Evolutionary conservation across 2,888 invertebrate species (phyloP).

Genomic region (Drosophila pseudotalamancana): DNA sequence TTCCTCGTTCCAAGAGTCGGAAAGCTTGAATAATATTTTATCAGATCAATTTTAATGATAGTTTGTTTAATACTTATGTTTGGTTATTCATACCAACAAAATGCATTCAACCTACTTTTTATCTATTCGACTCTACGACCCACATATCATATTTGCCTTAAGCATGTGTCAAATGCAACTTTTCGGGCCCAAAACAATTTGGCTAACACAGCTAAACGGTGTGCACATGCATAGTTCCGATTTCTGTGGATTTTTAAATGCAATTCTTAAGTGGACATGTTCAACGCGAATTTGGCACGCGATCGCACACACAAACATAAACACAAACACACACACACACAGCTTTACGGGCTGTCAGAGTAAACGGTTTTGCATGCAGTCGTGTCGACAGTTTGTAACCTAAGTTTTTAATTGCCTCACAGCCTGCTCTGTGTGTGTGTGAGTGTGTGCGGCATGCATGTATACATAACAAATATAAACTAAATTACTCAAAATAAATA

Average conservation of each 20-base stretch:
- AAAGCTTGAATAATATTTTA: too few relatives aligned
- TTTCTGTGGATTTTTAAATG: constrained; percentile 55
- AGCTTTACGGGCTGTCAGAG: constrained; percentile 22
- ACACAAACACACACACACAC: not conserved
- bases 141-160: constrained; percentile 2
- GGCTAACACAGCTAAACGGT: constrained; percentile 52
- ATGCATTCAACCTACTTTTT: not conserved
- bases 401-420: constrained; percentile 69
- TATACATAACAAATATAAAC: constrained; percentile 39
- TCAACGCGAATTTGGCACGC: constrained; percentile 55
- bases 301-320: constrained; percentile 20
- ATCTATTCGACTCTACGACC: too few relatives aligned
- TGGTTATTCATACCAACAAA: not conserved
- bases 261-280: constrained; percentile 64
- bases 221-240: constrained; percentile 42
- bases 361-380: constrained; percentile 69
- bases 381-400: constrained; percentile 75
- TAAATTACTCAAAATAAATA: constrained; percentile 76
- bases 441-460: constrained; percentile 18
- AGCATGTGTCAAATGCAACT: constrained; percentile 33
- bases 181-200: constrained; percentile 31
- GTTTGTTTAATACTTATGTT: constrained; percentile 3
- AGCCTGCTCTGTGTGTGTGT: constrained; percentile 22
- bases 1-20: too few relatives aligned
- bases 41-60: too few relatives aligned